Conservation (phyloP, 2,797 vertebrate species). For the Tapera naevia region DNA sequence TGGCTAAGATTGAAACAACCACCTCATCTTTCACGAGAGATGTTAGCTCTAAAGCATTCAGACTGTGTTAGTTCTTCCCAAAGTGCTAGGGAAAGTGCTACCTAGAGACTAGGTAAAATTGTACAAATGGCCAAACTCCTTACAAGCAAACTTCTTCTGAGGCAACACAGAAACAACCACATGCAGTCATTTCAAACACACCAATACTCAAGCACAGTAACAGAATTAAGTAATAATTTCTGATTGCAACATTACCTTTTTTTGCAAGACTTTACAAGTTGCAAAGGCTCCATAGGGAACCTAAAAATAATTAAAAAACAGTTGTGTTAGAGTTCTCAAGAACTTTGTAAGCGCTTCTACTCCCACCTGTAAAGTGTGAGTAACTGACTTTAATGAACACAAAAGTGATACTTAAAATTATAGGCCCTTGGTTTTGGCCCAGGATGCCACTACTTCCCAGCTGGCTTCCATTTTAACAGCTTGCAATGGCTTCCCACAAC, state of each 20-base stretch:
- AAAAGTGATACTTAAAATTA: neutral
- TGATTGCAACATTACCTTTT: constrained; percentile 84
- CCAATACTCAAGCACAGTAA: neutral
- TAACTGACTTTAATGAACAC: neutral
- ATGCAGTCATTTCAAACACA: neutral
- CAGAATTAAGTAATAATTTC: neutral
- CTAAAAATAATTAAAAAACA: constrained; percentile 66
- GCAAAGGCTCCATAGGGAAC: constrained; percentile 88
- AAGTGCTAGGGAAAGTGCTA: too few species aligned
- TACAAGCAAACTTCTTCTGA: neutral
- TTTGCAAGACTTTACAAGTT: constrained; percentile 92
- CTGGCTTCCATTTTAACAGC: neutral
- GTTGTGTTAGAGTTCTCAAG: neutral
- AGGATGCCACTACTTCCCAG: neutral
- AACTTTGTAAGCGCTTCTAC: neutral
- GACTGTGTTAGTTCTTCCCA: neutral
- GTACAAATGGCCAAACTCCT: neutral
- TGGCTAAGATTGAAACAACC: neutral
- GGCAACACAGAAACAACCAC: neutral
- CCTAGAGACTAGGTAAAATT: accelerated
- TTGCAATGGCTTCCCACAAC: neutral
- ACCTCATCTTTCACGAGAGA: neutral
- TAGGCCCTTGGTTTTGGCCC: neutral
- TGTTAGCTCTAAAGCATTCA: neutral
- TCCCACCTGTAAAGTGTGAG: neutral